These are phyloP conservation scores for Eupithecia centaureata DNA, from an alignment of 2,888 invertebrate species.

Conservation along the genomic window DNA sequence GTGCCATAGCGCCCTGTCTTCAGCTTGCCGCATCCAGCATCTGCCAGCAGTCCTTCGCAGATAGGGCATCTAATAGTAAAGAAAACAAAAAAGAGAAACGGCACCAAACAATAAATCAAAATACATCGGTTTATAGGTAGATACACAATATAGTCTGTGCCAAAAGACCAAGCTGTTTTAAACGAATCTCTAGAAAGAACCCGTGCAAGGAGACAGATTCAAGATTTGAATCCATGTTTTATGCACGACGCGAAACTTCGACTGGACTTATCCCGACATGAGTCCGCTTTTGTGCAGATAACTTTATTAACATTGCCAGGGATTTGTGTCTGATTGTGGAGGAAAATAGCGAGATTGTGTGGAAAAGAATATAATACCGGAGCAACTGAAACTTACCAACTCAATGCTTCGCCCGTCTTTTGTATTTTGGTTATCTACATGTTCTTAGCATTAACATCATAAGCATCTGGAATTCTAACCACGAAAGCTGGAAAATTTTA, in stretches of 20 bases:
- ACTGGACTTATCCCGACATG: slow-evolving; percentile 40
- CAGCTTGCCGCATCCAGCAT: no score
- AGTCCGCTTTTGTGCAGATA: slow-evolving; percentile 37
- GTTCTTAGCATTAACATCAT: no score
- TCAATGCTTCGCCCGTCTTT: neutral
- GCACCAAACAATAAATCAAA: neutral
- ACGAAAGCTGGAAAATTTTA: no score
- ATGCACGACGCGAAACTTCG: slow-evolving; percentile 45
- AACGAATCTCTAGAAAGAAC: slow-evolving; percentile 31
- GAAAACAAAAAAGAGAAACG: neutral
- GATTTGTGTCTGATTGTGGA: slow-evolving; percentile 9
- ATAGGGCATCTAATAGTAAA: neutral
- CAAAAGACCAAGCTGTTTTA: slow-evolving; percentile 4
- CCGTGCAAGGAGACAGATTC: slow-evolving; percentile 40
- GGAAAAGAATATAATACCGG: neutral
- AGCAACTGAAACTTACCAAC: neutral
- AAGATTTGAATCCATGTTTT: slow-evolving; percentile 46
- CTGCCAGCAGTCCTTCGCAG: no score
- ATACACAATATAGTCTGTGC: neutral
- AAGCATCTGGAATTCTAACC: no score
- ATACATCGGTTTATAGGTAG: neutral
- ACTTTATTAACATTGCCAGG: slow-evolving; percentile 35
- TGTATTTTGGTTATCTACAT: neutral
- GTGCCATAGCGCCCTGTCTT: no score
- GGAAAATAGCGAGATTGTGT: slow-evolving; percentile 2